Evolutionary conservation across 2,888 invertebrate species (phyloP), one percentile per base, ranked within the genome.

Genomic region (Nematopogon swammerdamellus): DNA sequence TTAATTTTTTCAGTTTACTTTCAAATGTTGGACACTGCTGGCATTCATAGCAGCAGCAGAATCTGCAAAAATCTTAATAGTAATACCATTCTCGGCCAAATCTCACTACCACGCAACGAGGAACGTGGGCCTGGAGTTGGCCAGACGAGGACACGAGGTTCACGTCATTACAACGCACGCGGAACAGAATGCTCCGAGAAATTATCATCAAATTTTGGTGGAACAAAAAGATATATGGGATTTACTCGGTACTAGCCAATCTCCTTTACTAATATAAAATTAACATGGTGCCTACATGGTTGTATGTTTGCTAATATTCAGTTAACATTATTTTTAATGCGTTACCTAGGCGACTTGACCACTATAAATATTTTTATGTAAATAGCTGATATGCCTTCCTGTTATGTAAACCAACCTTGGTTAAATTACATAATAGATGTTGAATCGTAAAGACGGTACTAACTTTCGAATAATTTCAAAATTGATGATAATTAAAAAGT

Each of bases 51-150:
- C 48, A 36, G 4, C 48, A 18, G 48, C 49, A 18, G 51, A 55
- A 48, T 30, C 53, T 3, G 52, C 54, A 10, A 55, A 54, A 19
- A 53, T 55, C 20, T 49, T 55, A 8, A 52, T 53, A 8, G 19
- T 54, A 1, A 53, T 55, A 52, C 55, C 55, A 18, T 55, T 54
- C 18, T 51, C 52, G 10, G 55, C 54, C 2, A 50, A 30, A 45
- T 55, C 55, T 10, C 55, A 55, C 44, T 55, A 54, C 42, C 51
- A 50, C 14, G 51, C 52, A 1, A 54, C 52, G 51, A 55, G 52
- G 19, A 50, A 51, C 14, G 45, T 55, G 11, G 54, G 54, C 2
- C 8, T 55, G 20, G 51, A 54, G 30, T 19, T 55, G 44, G 55
- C 55, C 6, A 50, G 25, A 8, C 49, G 51, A 20, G 55, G 55